Evolutionary conservation across 2,797 vertebrate genomes (phyloP).

Genomic region (Pangasius djambal): DNA sequence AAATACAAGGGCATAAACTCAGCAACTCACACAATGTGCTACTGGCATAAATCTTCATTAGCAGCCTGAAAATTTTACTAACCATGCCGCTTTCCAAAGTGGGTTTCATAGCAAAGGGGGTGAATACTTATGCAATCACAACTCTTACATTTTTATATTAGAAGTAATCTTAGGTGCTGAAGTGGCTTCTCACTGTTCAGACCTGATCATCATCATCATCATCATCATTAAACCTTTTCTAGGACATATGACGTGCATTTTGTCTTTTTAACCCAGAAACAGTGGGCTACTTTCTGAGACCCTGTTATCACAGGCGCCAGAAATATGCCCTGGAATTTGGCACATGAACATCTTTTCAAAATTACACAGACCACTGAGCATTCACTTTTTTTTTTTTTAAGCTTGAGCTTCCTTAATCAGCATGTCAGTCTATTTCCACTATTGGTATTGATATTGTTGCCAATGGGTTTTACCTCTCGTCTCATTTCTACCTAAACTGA

Average conservation of each 20-base stretch:
- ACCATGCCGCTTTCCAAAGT: background rate
- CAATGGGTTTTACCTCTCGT: background rate
- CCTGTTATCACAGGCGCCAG: background rate
- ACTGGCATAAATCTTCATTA: background rate
- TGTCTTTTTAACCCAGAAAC: conserved; percentile 2
- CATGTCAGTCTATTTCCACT: background rate
- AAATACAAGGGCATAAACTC: background rate
- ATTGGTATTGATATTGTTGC: background rate
- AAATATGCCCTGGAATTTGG: background rate
- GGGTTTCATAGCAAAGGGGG: background rate
- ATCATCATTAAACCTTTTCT: background rate
- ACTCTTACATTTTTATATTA: too few species aligned
- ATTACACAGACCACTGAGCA: background rate
- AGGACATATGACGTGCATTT: background rate
- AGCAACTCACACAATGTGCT: background rate
- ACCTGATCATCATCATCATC: background rate
- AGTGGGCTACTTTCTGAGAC: background rate
- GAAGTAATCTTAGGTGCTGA: background rate
- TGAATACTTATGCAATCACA: background rate
- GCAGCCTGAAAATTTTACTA: background rate
- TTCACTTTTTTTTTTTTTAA: background rate
- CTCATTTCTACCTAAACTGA: background rate
- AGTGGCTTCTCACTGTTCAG: background rate
- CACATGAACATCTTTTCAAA: background rate
- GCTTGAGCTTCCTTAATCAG: background rate